Percentiles rank a stretch among this genome's conserved stretches.
phyloP scores from a whole-genome alignment of 1,140 invertebrate species.

The Capitella teleta region DNA sequence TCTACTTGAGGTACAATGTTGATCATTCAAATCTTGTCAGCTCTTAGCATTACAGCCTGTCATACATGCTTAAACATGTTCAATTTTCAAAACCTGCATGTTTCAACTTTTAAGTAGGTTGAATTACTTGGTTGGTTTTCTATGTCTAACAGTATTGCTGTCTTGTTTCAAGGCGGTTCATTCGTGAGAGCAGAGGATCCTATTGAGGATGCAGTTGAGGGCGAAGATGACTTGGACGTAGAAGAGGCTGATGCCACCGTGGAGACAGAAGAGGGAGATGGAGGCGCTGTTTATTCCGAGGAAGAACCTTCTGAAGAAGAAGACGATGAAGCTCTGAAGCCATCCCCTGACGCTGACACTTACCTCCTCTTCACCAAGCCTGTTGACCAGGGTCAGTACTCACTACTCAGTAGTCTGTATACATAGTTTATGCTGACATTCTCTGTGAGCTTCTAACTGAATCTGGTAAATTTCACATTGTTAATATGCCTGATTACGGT shows the following conservation, averaged over 20 bases:
- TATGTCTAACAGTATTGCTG: no score
- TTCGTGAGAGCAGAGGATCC: no score
- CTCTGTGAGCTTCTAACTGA: not conserved
- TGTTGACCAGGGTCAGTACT: constrained; percentile 44
- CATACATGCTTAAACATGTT: no score
- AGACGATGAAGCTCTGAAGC: constrained; percentile 45
- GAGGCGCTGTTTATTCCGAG: constrained; percentile 10
- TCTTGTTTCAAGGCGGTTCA: no score
- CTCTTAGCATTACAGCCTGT: no score
- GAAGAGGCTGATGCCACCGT: constrained; percentile 28
- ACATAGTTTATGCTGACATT: not conserved
- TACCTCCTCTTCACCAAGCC: constrained; percentile 87
- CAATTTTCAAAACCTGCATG: no score
- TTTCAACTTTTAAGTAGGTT: no score
- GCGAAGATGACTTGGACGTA: constrained; percentile 17
- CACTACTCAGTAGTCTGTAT: not conserved
- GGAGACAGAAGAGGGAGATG: constrained; percentile 22
- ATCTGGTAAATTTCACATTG: not conserved
- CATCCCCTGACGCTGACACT: constrained; percentile 85
- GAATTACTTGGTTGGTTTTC: no score
- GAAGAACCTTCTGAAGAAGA: constrained; percentile 47
- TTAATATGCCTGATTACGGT: not conserved
- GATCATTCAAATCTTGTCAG: no score
- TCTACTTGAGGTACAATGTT: no score
- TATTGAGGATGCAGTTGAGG: constrained; percentile 8